These are phyloP conservation scores for Suricata suricatta DNA, from an alignment of 2,113 vertebrate species.

Conservation along the genomic window DNA sequence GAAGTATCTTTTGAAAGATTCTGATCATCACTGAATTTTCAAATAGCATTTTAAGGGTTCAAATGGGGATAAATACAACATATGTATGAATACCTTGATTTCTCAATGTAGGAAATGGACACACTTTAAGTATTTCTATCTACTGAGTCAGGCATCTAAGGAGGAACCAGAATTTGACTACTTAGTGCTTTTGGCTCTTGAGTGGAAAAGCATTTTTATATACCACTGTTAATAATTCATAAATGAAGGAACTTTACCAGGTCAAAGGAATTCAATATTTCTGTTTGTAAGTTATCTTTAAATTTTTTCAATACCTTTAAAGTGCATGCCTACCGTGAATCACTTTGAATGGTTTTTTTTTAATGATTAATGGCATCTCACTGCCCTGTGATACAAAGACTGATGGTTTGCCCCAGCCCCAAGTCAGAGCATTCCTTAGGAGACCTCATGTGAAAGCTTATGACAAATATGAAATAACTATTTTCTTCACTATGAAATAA, in stretches of 20 bases:
- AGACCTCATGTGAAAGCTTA: background rate
- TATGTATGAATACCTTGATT: background rate
- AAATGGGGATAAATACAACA: background rate
- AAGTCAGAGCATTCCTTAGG: background rate
- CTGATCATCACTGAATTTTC: background rate
- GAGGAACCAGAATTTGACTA: background rate
- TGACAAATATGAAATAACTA: background rate
- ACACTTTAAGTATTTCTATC: background rate
- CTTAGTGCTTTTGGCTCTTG: slow-evolving; percentile 12
- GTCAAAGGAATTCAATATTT: slow-evolving; percentile 31
- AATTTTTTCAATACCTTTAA: slow-evolving; percentile 27
- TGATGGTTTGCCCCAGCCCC: background rate
- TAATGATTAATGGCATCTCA: background rate
- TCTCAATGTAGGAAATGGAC: background rate
- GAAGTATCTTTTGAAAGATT: slow-evolving; percentile 16
- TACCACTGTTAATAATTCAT: slow-evolving; percentile 57
- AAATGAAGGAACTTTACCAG: slow-evolving; percentile 31
- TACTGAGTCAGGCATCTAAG: background rate
- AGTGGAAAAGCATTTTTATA: slow-evolving; percentile 53
- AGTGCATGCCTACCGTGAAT: background rate
- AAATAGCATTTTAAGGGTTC: background rate
- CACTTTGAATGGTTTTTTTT: background rate
- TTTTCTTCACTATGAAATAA: background rate
- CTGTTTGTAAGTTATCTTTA: slow-evolving; percentile 40
- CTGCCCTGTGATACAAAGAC: background rate